These are phyloP conservation scores for Trematomus bernacchii DNA, from an alignment of 2,797 vertebrate species.

Conservation along the genomic window DNA sequence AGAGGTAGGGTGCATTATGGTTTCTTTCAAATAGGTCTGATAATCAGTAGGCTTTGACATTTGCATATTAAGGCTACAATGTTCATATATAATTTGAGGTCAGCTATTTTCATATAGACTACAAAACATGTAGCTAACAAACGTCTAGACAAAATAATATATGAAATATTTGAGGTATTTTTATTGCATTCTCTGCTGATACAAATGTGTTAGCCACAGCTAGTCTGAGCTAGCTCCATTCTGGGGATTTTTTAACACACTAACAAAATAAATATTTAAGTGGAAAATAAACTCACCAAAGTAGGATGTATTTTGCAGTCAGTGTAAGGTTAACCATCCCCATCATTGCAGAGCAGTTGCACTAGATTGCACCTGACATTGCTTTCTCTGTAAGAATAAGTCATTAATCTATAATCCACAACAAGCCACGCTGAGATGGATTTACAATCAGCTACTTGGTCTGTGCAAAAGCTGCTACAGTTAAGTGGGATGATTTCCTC, in stretches of 20 bases:
- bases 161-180: too few relatives aligned
- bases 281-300: not conserved
- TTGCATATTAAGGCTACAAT: not conserved
- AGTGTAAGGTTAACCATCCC: not conserved
- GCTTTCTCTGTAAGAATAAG: constrained; percentile 10
- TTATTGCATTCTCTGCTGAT: too few relatives aligned
- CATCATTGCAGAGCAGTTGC: not conserved
- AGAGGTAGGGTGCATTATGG: not conserved
- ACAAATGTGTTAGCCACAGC: not conserved
- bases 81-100: not conserved
- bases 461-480: not conserved
- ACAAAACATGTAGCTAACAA: too few relatives aligned
- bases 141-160: not conserved
- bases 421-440: constrained; percentile 17
- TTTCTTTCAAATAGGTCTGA: not conserved
- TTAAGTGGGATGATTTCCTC: not conserved
- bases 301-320: not conserved
- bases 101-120: too few relatives aligned
- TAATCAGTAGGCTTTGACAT: not conserved
- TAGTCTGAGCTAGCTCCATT: not conserved
- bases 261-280: not conserved
- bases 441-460: constrained; percentile 12
- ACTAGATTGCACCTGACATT: constrained; percentile 6
- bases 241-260: not conserved
- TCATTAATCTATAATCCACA: constrained; percentile 39